phyloP scores from a whole-genome alignment of 2,113 vertebrate species.

The Callipepla californica region DNA sequence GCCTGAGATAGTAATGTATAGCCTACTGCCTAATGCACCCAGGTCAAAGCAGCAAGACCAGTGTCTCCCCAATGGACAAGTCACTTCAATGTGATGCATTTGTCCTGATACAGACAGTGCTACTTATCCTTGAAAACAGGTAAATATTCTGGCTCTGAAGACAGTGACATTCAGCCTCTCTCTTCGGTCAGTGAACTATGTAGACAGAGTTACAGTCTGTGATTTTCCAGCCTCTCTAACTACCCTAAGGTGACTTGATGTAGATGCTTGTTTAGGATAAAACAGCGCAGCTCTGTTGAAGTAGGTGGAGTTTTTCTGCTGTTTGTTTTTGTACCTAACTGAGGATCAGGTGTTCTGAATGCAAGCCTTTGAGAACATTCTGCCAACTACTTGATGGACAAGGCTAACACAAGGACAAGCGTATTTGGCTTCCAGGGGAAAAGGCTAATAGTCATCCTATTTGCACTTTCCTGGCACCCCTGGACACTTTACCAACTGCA shows the following conservation, averaged over 20 bases:
- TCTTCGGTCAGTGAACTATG: not conserved
- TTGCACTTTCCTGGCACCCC: not conserved
- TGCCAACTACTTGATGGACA: not conserved
- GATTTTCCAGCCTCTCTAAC: not conserved
- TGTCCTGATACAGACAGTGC: not conserved
- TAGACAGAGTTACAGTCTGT: not conserved
- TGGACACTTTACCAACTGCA: not conserved
- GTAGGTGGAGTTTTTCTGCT: not conserved
- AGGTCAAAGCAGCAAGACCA: not conserved
- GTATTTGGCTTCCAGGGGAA: not conserved
- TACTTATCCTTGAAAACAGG: not conserved
- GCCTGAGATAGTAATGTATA: not conserved
- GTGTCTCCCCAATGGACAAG: rapidly evolving
- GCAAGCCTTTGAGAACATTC: not conserved
- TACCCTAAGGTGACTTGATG: not conserved
- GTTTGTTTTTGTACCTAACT: not conserved
- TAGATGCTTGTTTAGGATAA: not conserved
- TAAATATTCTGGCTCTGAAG: not conserved
- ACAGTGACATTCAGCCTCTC: not conserved
- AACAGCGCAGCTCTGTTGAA: not conserved
- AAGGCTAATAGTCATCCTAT: not conserved
- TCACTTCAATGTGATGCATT: rapidly evolving
- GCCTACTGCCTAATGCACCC: not conserved
- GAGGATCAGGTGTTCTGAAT: not conserved
- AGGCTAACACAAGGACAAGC: not conserved